Evolutionary conservation across 2,113 vertebrate genomes (phyloP).

Genomic region (Microtus montanus): DNA sequence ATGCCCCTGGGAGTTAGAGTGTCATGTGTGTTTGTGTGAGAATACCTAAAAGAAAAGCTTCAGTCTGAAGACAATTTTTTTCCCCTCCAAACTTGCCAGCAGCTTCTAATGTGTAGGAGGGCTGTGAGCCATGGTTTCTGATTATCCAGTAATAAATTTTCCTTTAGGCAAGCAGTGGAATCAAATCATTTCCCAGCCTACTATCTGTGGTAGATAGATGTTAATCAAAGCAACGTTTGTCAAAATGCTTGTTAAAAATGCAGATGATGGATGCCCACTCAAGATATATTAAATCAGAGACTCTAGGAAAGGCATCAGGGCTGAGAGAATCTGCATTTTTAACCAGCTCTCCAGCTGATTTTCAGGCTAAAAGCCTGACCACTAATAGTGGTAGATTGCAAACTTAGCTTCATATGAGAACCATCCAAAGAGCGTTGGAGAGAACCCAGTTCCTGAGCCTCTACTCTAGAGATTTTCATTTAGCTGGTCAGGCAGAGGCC

Average conservation of each 20-base stretch:
- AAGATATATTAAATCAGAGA: neutral
- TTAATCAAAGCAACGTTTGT: slow-evolving; percentile 43
- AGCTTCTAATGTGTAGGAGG: neutral
- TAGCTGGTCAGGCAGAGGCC: neutral
- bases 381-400: neutral
- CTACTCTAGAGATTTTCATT: slow-evolving; percentile 17
- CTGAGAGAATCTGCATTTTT: slow-evolving; percentile 32
- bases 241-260: slow-evolving; percentile 51
- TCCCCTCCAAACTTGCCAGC: neutral
- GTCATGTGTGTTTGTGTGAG: neutral
- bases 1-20: neutral
- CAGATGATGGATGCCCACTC: neutral
- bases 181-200: neutral
- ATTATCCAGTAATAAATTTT: neutral
- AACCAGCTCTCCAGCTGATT: neutral
- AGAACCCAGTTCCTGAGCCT: neutral
- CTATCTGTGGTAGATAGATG: neutral
- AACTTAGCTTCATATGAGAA: neutral
- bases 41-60: neutral
- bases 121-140: neutral
- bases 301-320: neutral
- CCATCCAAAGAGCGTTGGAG: neutral
- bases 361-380: slow-evolving; percentile 32
- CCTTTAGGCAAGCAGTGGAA: neutral
- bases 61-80: no score